Base-by-base conservation (phyloP, 2,888 invertebrate species). In the Pycnomerus fuliginosus region DNA sequence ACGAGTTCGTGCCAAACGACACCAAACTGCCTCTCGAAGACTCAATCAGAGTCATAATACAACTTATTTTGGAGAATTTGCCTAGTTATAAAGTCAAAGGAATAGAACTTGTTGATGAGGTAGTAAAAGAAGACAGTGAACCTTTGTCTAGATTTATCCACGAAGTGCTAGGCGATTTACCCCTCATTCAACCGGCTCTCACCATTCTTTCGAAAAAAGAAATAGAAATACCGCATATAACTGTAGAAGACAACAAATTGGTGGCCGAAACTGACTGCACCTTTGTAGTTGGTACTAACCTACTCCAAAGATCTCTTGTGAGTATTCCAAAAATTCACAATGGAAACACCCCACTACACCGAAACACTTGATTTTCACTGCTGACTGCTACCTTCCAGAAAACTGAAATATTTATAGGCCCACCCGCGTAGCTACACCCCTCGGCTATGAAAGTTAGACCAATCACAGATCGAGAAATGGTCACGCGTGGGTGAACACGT, bases 1-100 rank as follows among this genome's bases (percentile, higher is more conserved):
- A 85, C 62, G 74, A 76, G 45, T 91, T 91, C 62, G 65, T 89
- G 4, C 80, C 90, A 0, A 82, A 87, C 68, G 48, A 55, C 20
- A 44, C 54, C 1, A 17, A 41, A n/a, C 39, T 69, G 4, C 25
- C 52, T 7, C 10, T 62, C 1, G 43, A 55, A 3, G 39, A 63
- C 35, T 75, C 82, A 0, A 69, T 83, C 0, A 74, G 85, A 14
- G 70, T 78, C 1, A 75, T 81, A 61, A 73, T 87, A 3, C 91
- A 91, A 67, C 64, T 89, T 0, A 78, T 83, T 0, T 65, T 87
- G 0, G 92, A 92, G 68, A 91, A 90, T 62, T 8, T 20, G 5
- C 20, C 20, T 4, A 8, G 5, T 5, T 8, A 5, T 50, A 84
- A 83, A 74, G 76, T 85, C 3, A 62, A 58, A 44, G 55, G 41